Evolutionary conservation across 2,797 vertebrate genomes (phyloP).

Genomic region (Dallia pectoralis): DNA sequence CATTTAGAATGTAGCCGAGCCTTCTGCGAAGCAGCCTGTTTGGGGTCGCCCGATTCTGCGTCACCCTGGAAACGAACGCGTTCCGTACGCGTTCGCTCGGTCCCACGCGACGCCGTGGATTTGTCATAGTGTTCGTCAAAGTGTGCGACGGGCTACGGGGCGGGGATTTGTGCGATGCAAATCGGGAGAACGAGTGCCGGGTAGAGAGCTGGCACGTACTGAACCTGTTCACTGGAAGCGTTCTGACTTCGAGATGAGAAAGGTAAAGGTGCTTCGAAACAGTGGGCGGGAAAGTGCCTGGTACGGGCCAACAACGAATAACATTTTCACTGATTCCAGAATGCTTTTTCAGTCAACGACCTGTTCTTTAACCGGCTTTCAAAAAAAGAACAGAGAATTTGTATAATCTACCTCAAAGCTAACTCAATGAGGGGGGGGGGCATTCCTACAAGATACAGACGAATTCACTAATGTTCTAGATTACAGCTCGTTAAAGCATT

Average conservation of each 20-base stretch:
- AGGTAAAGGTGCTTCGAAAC: neutral
- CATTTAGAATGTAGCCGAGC: slow-evolving; percentile 15
- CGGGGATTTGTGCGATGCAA: neutral
- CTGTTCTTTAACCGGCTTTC: neutral
- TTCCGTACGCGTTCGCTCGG: slow-evolving; percentile 1
- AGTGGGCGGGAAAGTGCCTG: neutral
- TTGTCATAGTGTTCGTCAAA: slow-evolving; percentile 3
- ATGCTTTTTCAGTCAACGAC: neutral
- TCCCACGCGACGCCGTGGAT: neutral
- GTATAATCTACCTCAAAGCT: neutral
- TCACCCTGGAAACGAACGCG: slow-evolving; percentile 13
- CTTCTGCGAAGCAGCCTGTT: slow-evolving; percentile 8
- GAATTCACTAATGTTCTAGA: neutral
- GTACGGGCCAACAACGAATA: neutral
- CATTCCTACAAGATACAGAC: neutral
- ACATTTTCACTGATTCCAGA: neutral
- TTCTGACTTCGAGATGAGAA: neutral
- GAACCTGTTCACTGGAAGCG: no score
- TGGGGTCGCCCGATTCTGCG: slow-evolving; percentile 24
- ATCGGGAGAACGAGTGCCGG: neutral
- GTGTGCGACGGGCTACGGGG: neutral
- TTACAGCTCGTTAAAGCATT: neutral
- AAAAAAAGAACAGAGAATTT: neutral
- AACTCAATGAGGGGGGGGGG: neutral
- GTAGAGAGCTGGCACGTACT: no score